These are phyloP conservation scores for Noctua janthe DNA, from an alignment of 2,888 invertebrate species.

Conservation along the genomic window DNA sequence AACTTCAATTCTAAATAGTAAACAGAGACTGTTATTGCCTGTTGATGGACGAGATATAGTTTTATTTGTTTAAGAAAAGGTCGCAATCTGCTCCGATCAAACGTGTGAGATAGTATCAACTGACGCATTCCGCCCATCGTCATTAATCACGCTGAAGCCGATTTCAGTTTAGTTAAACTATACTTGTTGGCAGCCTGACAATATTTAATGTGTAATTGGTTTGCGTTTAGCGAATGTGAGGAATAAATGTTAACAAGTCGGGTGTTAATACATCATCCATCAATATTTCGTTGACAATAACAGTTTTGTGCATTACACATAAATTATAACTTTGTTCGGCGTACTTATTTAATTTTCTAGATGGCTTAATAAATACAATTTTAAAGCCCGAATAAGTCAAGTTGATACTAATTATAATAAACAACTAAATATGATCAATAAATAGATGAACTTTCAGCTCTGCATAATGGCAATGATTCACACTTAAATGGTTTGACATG, in stretches of 20 bases:
- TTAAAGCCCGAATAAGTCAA: slow-evolving; percentile 30
- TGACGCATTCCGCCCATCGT: slow-evolving; percentile 46
- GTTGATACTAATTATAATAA: slow-evolving; percentile 34
- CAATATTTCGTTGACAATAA: slow-evolving; percentile 60
- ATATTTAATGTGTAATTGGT: slow-evolving; percentile 64
- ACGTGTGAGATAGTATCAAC: slow-evolving; percentile 51
- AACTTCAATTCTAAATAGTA: slow-evolving; percentile 40
- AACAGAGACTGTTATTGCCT: slow-evolving; percentile 36
- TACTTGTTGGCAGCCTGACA: slow-evolving; percentile 68
- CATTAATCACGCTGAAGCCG: slow-evolving; percentile 61
- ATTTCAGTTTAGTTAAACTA: slow-evolving; percentile 60
- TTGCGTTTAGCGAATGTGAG: slow-evolving; percentile 52
- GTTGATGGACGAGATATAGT: slow-evolving; percentile 48
- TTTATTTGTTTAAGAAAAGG: slow-evolving; percentile 38
- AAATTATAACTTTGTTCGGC: slow-evolving; percentile 34
- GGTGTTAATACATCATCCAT: slow-evolving; percentile 62
- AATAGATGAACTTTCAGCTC: slow-evolving; percentile 58
- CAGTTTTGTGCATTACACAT: slow-evolving; percentile 61
- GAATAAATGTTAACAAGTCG: slow-evolving; percentile 58
- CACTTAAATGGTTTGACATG: slow-evolving; percentile 32
- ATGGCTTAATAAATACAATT: slow-evolving; percentile 31
- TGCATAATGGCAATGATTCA: slow-evolving; percentile 53
- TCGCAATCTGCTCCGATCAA: slow-evolving; percentile 39
- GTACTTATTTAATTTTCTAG: slow-evolving; percentile 26
- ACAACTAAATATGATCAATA: slow-evolving; percentile 43